Evolutionary conservation across 1,140 invertebrate species (phyloP), one percentile per base, ranked within the genome.

Genomic region (Anoplophora glabripennis): DNA sequence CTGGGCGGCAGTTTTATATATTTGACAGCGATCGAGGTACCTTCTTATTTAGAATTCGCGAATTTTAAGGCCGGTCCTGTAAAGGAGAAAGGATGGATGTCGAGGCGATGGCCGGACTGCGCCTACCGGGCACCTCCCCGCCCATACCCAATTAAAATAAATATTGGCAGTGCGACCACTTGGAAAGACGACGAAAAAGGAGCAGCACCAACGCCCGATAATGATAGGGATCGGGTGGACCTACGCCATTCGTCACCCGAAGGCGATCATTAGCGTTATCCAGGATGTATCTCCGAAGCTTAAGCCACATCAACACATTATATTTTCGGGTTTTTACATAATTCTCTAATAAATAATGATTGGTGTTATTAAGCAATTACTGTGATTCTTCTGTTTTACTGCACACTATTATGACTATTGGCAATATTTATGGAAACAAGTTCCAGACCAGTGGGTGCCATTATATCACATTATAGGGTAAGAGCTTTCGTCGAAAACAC

Each of bases 321-420:
- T 11, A 28, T 46, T 46, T 21, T 28, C 44, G 28, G 10, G 17
- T 15, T 18, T 46, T 46, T 46, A 46, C 44, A 46, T 46, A 28
- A 46, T 46, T 15, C 44, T 46, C 12, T 18, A 46, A 46, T 46
- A 46, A 46, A 46, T 46, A 46, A 17, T 21, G 44, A 46, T 46
- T 46, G 44, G 17, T 28, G 17, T 28, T 17, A 46, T 46, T 46
- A 46, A 46, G 44, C 12, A 46, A 46, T 46, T 46, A 46, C 18
- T 15, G 12, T 10, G 44, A 46, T 46, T 46, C 28, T 46, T 46
- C 44, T 7, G 5, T 17, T 11, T n/a, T 21, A 46, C 17, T 46
- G 44, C 44, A n/a, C 9, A n/a, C 15, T 21, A 11, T 18, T 17
- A 46, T 46, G 44, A 18, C 12, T 18, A 10, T 1, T 11, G 17